Base-by-base conservation (phyloP, 30 jellyfish, hydroid and myxozoan genomes). In the Aurelia coerulea region DNA sequence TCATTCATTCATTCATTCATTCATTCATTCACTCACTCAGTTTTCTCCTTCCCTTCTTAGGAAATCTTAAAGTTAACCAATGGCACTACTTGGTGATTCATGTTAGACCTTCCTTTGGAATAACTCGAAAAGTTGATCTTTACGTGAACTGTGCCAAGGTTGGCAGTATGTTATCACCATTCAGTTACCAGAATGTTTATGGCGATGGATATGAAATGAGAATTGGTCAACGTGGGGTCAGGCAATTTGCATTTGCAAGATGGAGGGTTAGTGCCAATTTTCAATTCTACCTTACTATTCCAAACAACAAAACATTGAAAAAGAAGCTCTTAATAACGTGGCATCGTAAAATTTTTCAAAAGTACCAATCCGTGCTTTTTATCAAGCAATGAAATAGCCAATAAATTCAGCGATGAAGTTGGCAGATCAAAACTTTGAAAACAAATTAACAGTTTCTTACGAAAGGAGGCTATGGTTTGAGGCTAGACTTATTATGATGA, bases 81-180 rank as follows among this genome's bases (percentile, higher is more conserved):
- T 93, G 98, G 98, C 95, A 85, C 56, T 80, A 83, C 53, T 23
- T 88, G 39, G 90, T 88, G 7, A 37, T 91, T 18, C 96, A 91
- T 51, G 88, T 83, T 32, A 69, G 85, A 51, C 95, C 85, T 17
- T 42, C 72, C 29, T 35, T 81, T 54, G 93, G 93, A 23, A 62
- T 63, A 62, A 71, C 88, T 11, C 86, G 91, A 16, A 75, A 65
- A 60, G 93, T 87, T 14, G 93, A 83, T 75, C 62, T 88, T 76
- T 93, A 87, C 72, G 89, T 74, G 49, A 83, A 93, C 60, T 93
- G 98, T 68, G 58, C 73, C 51, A 84, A 74, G 66, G 95, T 93
- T 32, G 97, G 76, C 10, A 54, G 89, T 18, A 87, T 65, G 88
- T 68, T 62, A 67, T 78, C 90, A 10, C 72, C 87, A 11, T 75